Percentiles rank a stretch among this genome's conserved stretches.
These are phyloP conservation scores for Python bivittatus DNA, from an alignment of 2,113 vertebrate genomes.

Conservation along the genomic window DNA sequence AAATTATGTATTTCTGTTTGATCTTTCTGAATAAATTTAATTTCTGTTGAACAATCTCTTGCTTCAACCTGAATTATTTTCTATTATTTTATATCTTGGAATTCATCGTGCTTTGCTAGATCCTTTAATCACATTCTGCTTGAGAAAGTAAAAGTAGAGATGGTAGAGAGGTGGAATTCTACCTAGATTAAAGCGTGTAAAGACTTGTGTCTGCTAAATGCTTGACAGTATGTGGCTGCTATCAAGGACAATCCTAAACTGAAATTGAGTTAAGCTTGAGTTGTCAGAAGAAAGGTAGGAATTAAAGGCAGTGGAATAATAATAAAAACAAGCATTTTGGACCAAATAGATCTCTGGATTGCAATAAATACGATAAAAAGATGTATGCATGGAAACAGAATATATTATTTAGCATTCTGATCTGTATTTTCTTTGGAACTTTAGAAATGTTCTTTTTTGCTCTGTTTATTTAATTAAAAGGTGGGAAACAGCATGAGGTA, in stretches of 20 bases:
- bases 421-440: constrained; percentile 31
- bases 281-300: neutral
- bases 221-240: neutral
- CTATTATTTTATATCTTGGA: neutral
- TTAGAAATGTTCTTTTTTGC: constrained; percentile 22
- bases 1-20: neutral
- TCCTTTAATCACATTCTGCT: neutral
- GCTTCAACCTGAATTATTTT: neutral
- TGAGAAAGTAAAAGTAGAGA: neutral
- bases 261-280: neutral
- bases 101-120: neutral
- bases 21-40: neutral
- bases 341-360: neutral
- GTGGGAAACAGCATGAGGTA: neutral
- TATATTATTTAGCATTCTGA: constrained; percentile 10
- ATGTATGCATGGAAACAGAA: neutral
- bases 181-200: neutral
- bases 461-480: constrained; percentile 35
- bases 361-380: neutral
- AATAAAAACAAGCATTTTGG: neutral
- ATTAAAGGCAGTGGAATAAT: neutral
- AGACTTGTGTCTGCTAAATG: neutral
- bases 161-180: neutral
- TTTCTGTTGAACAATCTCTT: neutral
- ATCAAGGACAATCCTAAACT: neutral